Conservation (phyloP, 2,797 vertebrate species). For the Acrocephalus scirpaceus region DNA sequence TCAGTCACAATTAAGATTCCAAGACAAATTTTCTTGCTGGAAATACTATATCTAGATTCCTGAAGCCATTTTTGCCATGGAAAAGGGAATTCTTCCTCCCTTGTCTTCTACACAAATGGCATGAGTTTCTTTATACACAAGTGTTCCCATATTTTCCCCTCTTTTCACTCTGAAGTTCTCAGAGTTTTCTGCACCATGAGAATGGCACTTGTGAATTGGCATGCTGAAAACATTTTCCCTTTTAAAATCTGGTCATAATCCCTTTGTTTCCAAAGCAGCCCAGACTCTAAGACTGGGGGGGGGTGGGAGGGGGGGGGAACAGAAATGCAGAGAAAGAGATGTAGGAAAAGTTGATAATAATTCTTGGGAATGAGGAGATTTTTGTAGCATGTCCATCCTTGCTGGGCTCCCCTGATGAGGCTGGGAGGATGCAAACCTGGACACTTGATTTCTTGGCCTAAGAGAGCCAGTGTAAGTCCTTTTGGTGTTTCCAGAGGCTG, state of each 20-base stretch:
- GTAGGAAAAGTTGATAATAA: background rate
- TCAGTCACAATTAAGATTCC: background rate
- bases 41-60: background rate
- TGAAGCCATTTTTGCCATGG: background rate
- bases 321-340: background rate
- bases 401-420: background rate
- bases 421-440: background rate
- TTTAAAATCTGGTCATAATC: background rate
- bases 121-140: background rate
- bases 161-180: background rate
- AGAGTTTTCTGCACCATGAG: background rate
- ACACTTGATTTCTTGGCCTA: background rate
- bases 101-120: background rate
- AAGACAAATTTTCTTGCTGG: background rate
- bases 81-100: background rate
- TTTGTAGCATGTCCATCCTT: background rate
- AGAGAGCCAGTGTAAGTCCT: background rate
- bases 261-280: background rate
- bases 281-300: background rate
- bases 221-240: background rate
- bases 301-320: accelerated
- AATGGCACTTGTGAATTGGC: background rate
- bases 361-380: background rate
- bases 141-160: background rate
- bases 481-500: background rate